Conservation (phyloP, 2,888 invertebrate genomes). For the Hirtodrosophila trivittata region DNA sequence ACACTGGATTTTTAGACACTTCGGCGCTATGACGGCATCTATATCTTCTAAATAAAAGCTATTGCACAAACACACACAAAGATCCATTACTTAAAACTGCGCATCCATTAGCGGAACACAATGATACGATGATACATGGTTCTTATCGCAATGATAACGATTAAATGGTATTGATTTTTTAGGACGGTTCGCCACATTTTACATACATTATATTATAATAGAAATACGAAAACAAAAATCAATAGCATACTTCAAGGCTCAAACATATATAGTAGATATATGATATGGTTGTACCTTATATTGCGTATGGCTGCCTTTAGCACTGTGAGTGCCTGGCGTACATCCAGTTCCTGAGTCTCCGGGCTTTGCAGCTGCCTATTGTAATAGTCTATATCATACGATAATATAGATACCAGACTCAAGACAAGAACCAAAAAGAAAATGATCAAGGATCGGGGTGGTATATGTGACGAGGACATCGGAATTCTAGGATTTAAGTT, state of each 20-base stretch:
- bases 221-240: conserved; percentile 13
- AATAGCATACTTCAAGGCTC: conserved; percentile 17
- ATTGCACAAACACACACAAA: conserved; percentile 19
- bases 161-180: conserved; percentile 11
- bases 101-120: conserved; percentile 34
- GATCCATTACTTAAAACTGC: conserved; percentile 19
- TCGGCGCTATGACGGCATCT: conserved; percentile 5
- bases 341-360: background rate
- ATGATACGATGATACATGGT: conserved; percentile 15
- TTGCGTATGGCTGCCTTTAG: conserved; percentile 30
- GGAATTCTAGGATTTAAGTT: conserved; percentile 38
- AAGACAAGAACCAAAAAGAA: conserved; percentile 26
- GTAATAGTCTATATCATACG: conserved; percentile 7
- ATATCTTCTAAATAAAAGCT: conserved; percentile 30
- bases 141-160: conserved; percentile 39
- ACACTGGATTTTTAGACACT: conserved; percentile 54
- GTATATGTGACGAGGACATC: conserved; percentile 8
- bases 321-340: conserved; percentile 1
- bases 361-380: background rate
- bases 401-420: background rate
- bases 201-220: conserved; percentile 3
- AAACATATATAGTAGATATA: background rate
- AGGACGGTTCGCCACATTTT: background rate
- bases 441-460: conserved; percentile 9
- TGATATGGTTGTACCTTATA: conserved; percentile 31